These are phyloP conservation scores for Cantharis lateralis DNA, from an alignment of 2,888 invertebrate genomes.

Conservation along the genomic window DNA sequence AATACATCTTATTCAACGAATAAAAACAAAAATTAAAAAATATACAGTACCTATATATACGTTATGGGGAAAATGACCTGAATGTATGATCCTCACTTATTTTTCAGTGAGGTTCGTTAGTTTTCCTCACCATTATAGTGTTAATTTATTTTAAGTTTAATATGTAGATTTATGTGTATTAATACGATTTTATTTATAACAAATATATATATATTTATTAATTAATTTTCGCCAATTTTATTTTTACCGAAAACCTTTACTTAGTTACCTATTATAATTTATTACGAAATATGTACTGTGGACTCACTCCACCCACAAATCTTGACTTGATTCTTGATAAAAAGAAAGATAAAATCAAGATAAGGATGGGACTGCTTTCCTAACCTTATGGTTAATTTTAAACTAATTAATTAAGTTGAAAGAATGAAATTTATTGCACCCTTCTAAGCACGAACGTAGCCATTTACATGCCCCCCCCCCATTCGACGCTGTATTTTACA, in stretches of 20 bases:
- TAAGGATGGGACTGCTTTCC: not conserved
- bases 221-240: not conserved
- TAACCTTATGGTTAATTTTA: not conserved
- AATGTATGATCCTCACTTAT: not conserved
- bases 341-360: not conserved
- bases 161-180: not conserved
- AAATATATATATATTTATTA: not conserved
- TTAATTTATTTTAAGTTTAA: not conserved
- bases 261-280: not conserved
- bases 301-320: not conserved
- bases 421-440: no score
- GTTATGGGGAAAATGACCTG: not conserved
- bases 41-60: not conserved
- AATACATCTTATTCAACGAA: conserved; percentile 60
- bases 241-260: not conserved
- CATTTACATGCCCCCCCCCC: no score
- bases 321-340: not conserved
- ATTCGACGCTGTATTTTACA: no score
- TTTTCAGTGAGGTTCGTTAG: not conserved
- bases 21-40: not conserved
- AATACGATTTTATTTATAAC: not conserved
- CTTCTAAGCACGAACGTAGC: no score
- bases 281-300: not conserved
- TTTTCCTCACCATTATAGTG: not conserved
- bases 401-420: no score